Evolutionary conservation across 37 sponge, comb jelly and placozoan genomes (phyloP).

Genomic region (Spongilla lacustris): DNA sequence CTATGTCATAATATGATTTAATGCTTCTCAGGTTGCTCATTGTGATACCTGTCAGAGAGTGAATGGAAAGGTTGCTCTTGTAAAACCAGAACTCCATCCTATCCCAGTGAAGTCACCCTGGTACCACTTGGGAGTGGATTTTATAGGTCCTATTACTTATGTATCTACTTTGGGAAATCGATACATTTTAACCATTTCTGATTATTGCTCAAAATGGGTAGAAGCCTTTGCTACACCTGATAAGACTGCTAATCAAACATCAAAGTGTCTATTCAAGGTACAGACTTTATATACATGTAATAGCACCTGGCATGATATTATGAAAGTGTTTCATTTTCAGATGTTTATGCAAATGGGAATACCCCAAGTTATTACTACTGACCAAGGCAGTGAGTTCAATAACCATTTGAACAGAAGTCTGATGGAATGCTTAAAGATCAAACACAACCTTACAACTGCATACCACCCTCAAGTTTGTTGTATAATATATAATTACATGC

Average conservation of each 20-base stretch:
- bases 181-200: neutral
- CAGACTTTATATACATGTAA: neutral
- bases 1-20: too few relatives aligned
- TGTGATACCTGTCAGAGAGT: neutral
- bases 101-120: neutral
- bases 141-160: neutral
- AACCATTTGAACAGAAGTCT: conserved; percentile 32
- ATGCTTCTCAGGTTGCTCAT: too few relatives aligned
- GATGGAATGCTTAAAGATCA: neutral
- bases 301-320: neutral
- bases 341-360: neutral
- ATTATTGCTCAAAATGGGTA: neutral
- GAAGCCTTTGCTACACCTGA: neutral
- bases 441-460: neutral
- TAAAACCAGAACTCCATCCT: neutral
- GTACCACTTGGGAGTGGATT: neutral
- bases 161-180: neutral
- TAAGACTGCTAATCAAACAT: neutral
- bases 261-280: neutral
- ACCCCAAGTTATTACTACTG: conserved; percentile 26
- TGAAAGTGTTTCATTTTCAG: neutral
- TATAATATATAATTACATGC: neutral
- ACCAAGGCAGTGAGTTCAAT: conserved; percentile 47
- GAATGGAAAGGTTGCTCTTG: neutral
- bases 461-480: neutral